Evolutionary conservation across 1,140 invertebrate genomes (phyloP), one percentile per base, ranked within the genome.

Genomic region (Hormaphis cornu): DNA sequence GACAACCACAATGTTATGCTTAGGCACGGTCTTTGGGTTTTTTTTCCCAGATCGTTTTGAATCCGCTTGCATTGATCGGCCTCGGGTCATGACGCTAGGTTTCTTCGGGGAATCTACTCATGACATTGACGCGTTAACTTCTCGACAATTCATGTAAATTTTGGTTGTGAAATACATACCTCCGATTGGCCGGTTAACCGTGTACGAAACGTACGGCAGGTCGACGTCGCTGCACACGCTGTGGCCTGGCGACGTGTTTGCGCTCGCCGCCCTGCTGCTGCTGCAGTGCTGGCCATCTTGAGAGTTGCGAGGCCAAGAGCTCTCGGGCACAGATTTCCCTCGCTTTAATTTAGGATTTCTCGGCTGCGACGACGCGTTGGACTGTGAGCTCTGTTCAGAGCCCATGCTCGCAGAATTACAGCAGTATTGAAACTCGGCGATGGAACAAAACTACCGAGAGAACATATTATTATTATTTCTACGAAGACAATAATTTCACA

Each of bases 151-250:
- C 22, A 48, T 6, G 22, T 48, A 48, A 33, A 33, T 4, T 9
- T 6, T 33, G 4, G 9, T 6, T 6, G n/a, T 6, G 9, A 6
- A 33, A 53, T 44, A 73, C 71, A 75, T 77, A 86, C 85, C 86
- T 73, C 90, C 91, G 72, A 95, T 95, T 14, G 93, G 92, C 72
- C 90, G 82, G 77, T 94, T 94, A 1, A 93, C 89, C 0, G 92
- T 95, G 73, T 95, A 96, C 1, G 93, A 94, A 75, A 96, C 93
- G 75, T 96, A 97, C 0, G 94, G 93, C 70, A 96, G 82, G 77
- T 97, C 93, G 0, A 89, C 88, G 77, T 92, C 90, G 0, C 88
- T 90, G 76, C 91, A 93, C 33, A 94, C 86, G 74, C 90, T 93
- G 0, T 90, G 87, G 5, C 90, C 88, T 1, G 91, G 91, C 18